Conservation (phyloP, 2,113 vertebrate genomes). For the Pedetes capensis region DNA sequence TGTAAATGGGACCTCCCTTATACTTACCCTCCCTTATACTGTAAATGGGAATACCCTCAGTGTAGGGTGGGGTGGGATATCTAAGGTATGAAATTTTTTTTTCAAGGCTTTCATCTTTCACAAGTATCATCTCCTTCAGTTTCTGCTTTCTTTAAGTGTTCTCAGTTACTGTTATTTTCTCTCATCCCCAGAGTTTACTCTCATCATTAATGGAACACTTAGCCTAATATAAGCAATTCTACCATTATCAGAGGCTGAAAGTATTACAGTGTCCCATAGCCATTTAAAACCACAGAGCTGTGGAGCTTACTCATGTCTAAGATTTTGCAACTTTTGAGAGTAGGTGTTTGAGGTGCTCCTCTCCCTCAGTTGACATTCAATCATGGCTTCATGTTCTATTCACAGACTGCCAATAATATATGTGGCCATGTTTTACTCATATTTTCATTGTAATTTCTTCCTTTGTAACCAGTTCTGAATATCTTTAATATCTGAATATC, state of each 20-base stretch:
- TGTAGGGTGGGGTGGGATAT: not conserved
- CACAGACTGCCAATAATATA: not conserved
- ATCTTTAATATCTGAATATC: not conserved
- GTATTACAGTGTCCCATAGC: not conserved
- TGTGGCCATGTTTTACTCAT: not conserved
- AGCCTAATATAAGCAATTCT: not conserved
- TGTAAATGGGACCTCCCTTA: not conserved
- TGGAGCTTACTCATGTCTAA: too few relatives aligned
- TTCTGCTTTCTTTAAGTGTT: not conserved
- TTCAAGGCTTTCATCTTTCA: not conserved
- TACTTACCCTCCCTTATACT: not conserved
- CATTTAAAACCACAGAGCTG: not conserved
- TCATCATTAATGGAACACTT: not conserved
- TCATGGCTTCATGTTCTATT: too few relatives aligned
- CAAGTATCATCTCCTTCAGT: not conserved
- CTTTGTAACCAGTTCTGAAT: not conserved
- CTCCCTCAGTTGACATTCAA: too few relatives aligned
- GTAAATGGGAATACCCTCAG: rapidly evolving
- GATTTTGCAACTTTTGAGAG: too few relatives aligned
- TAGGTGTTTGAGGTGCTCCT: too few relatives aligned
- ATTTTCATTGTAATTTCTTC: not conserved
- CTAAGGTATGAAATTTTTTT: not conserved
- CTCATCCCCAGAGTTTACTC: not conserved
- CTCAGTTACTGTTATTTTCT: not conserved
- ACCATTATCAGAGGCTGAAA: not conserved